Evolutionary conservation across 2,113 vertebrate species (phyloP).

Genomic region (Trinectes maculatus): DNA sequence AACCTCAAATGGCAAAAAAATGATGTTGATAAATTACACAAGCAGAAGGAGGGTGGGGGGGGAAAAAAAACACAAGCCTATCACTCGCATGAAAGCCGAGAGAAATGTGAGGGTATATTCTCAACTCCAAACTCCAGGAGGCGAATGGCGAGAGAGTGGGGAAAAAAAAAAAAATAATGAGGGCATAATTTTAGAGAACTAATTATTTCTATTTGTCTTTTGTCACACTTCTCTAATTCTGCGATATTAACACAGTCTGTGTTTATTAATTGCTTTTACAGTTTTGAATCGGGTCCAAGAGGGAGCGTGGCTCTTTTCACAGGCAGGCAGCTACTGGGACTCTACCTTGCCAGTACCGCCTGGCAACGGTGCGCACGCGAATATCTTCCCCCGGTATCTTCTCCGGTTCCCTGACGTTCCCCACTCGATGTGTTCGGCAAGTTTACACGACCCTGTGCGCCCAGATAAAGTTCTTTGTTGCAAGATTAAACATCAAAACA

Average conservation of each 20-base stretch:
- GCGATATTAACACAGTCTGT: conserved; percentile 99
- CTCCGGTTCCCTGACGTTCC: conserved; percentile 85
- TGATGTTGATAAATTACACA: conserved; percentile 83
- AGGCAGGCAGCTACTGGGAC: conserved; percentile 90
- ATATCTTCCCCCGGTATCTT: conserved; percentile 87
- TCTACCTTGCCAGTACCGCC: conserved; percentile 90
- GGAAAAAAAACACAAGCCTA: conserved; percentile 62
- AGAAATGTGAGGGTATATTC: conserved; percentile 89
- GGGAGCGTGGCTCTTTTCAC: conserved; percentile 93
- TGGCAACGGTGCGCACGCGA: conserved; percentile 87
- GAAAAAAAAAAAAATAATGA: conserved; percentile 89
- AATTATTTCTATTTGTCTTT: conserved; percentile 99
- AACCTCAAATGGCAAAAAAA: conserved; percentile 82
- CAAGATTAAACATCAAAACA: conserved; percentile 99
- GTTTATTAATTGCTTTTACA: conserved; percentile 99
- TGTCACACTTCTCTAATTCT: conserved; percentile 99
- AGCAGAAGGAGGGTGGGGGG: conserved; percentile 54
- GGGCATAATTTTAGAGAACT: conserved; percentile 99
- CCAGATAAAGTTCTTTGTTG: conserved; percentile 99
- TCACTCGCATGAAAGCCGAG: conserved; percentile 76
- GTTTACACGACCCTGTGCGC: conserved; percentile 96
- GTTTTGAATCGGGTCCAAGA: conserved; percentile 99
- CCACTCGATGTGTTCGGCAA: conserved; percentile 92
- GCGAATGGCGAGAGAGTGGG: conserved; percentile 33
- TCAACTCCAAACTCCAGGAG: conserved; percentile 90